phyloP scores from a whole-genome alignment of 2,888 invertebrate species.

The Timema cristinae region DNA sequence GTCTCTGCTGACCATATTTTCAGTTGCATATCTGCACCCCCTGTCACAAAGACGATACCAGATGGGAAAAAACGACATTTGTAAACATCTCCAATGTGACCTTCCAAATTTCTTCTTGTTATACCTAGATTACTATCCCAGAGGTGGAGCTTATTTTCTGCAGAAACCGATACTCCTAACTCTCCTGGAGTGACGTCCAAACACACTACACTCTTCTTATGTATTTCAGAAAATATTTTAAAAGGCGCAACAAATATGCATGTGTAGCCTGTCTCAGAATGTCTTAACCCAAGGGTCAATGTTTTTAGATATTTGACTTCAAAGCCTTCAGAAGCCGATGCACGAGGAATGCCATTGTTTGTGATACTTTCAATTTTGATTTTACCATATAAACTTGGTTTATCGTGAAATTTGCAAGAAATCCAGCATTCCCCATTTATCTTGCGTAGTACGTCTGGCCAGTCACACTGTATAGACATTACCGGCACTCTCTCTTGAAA shows the following conservation, averaged over 20 bases:
- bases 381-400: conserved; percentile 36
- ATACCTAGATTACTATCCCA: conserved; percentile 62
- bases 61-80: conserved; percentile 67
- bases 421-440: conserved; percentile 50
- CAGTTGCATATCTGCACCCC: conserved; percentile 64
- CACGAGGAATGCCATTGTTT: conserved; percentile 25
- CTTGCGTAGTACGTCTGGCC: conserved; percentile 49
- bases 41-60: conserved; percentile 61
- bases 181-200: conserved; percentile 58
- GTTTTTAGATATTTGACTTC: conserved; percentile 47
- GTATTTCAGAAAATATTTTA: conserved; percentile 46
- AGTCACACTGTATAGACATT: conserved; percentile 52
- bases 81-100: conserved; percentile 66
- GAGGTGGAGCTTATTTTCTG: conserved; percentile 54
- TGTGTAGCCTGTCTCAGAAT: conserved; percentile 46
- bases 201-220: conserved; percentile 45
- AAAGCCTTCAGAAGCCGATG: conserved; percentile 42
- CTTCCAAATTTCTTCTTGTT: conserved; percentile 51
- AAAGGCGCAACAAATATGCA: conserved; percentile 52
- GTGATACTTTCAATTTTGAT: conserved; percentile 29
- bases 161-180: conserved; percentile 58
- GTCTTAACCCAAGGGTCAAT: conserved; percentile 48
- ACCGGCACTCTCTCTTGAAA: conserved; percentile 39
- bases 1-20: conserved; percentile 68
- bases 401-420: conserved; percentile 46